A percentile compares a stretch with the other conserved stretches of the same genome.
Evolutionary conservation across 2,113 vertebrate genomes (phyloP).

Genomic region (Megalops atlanticus): DNA sequence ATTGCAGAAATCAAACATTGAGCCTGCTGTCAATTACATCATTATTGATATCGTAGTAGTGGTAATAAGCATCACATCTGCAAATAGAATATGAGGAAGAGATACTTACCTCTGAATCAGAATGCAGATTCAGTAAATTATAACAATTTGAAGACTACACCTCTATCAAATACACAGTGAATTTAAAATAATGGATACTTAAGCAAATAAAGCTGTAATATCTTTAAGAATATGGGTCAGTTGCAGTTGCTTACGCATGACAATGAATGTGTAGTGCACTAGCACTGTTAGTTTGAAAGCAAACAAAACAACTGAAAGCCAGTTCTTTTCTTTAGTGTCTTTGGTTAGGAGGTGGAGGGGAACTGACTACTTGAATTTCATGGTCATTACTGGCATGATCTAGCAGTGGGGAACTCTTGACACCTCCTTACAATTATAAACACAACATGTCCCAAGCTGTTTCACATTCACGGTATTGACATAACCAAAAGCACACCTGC

Average conservation of each 20-base stretch:
- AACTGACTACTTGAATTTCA: constrained; percentile 62
- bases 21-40: background rate
- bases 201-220: background rate
- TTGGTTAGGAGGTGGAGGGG: constrained; percentile 37
- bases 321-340: background rate
- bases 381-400: constrained; percentile 48
- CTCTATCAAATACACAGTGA: background rate
- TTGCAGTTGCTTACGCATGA: background rate
- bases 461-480: constrained; percentile 25
- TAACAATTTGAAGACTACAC: too few species aligned
- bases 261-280: background rate
- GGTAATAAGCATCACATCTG: background rate
- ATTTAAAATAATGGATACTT: background rate
- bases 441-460: constrained; percentile 50
- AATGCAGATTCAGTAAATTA: too few species aligned
- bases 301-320: constrained; percentile 3
- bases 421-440: constrained; percentile 56
- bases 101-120: background rate
- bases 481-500: constrained; percentile 45
- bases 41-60: background rate
- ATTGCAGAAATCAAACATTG: background rate
- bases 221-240: background rate
- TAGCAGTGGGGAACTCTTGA: constrained; percentile 47
- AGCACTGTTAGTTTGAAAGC: background rate
- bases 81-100: background rate